Base-by-base conservation (phyloP, 2,113 vertebrate genomes). In the Aramus guarauna region DNA sequence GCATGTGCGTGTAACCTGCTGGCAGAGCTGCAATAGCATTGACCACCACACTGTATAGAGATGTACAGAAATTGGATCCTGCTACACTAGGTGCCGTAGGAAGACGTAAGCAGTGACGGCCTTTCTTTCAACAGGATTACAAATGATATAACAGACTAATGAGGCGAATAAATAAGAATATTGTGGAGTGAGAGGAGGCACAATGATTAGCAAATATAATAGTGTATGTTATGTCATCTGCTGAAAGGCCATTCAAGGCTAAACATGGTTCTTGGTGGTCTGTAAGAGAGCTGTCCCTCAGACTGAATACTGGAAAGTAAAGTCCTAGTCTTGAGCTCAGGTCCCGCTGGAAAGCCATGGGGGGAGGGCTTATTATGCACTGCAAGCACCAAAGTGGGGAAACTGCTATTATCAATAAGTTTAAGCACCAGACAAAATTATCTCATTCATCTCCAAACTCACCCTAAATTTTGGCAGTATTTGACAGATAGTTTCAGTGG, bases 1-100 rank as follows among this genome's bases (percentile, higher is more conserved):
- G 34, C 0, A 0, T 48, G 41, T 63, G 73, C 0, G 3, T 23
- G 56, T 34, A 41, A 74, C 34, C 50, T 75, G 62, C n/a, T 68
- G 78, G 56, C 74, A 85, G 77, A 78, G 15, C 62, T 72, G 18
- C 48, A 17, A 2, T 8, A 14, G 15, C 39, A 2, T 10, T 63
- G 39, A 19, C n/a, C 16, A 2, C 26, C 5, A 0, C 15, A 2
- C 32, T 52, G 30, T 24, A 15, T 11, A 79, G 52, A 63, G 27
- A 43, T 11, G 12, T 19, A 13, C 18, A 45, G 29, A 48, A 58
- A 29, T 1, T 13, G 27, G 62, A 68, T 58, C 45, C 41, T 58
- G 26, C 55, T 39, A 26, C 22, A 12, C 13, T 5, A 15, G 34
- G 21, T 41, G 24, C 20, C 0, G 0, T 12, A 67, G 47, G 36